Evolutionary conservation across 2,797 vertebrate genomes (phyloP).

Genomic region (Lutjanus campechanus): DNA sequence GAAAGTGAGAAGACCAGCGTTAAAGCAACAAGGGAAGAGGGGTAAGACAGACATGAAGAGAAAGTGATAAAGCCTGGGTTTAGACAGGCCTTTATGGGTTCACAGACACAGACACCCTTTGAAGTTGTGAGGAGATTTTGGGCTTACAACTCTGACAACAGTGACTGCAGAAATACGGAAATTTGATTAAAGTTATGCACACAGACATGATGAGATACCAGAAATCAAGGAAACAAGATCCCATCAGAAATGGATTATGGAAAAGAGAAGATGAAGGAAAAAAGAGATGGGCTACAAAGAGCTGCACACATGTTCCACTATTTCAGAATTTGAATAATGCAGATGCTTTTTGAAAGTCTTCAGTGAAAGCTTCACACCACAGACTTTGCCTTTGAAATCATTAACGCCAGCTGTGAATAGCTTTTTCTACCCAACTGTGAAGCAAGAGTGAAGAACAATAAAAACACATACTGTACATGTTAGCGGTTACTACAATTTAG

Average conservation of each 20-base stretch:
- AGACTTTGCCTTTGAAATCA: constrained; percentile 14
- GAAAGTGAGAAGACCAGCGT: constrained; percentile 33
- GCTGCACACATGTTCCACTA: constrained; percentile 24
- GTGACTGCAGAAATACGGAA: constrained; percentile 55
- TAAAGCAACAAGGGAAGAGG: constrained; percentile 26
- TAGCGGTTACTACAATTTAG: background rate
- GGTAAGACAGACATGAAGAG: constrained; percentile 60
- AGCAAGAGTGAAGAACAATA: background rate
- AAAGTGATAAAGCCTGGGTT: constrained; percentile 71
- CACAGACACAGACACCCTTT: constrained; percentile 76
- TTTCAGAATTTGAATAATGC: constrained; percentile 23
- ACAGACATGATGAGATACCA: constrained; percentile 51
- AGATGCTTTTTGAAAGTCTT: background rate
- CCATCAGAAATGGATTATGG: constrained; percentile 54
- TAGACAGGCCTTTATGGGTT: constrained; percentile 74
- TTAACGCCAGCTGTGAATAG: constrained; percentile 20
- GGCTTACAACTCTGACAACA: constrained; percentile 70
- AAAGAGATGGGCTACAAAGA: constrained; percentile 29
- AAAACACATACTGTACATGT: background rate
- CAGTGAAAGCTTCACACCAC: background rate
- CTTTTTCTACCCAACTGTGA: background rate
- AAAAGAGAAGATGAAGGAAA: constrained; percentile 16
- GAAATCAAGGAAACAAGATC: constrained; percentile 61
- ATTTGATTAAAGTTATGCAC: constrained; percentile 69
- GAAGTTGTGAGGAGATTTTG: constrained; percentile 75